Evolutionary conservation across 2,888 invertebrate genomes (phyloP).

Genomic region (Cacoxenus indagator): DNA sequence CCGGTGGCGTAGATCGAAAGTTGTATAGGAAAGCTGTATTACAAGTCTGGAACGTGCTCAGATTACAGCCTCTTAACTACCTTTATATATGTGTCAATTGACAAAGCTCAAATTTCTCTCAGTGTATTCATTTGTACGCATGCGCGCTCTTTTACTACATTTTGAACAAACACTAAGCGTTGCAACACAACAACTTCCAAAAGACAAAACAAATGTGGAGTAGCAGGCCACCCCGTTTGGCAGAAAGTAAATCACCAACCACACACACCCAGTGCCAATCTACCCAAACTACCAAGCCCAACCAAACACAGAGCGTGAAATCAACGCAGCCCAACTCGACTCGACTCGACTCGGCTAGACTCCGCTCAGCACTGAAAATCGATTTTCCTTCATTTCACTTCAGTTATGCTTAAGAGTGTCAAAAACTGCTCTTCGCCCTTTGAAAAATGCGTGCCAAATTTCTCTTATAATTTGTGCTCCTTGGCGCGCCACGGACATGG

Average conservation of each 20-base stretch:
- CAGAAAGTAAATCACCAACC: not conserved
- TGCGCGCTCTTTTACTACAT: not conserved
- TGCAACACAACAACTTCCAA: not conserved
- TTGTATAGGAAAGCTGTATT: too few relatives aligned
- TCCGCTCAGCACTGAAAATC: conserved; percentile 15
- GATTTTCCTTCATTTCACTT: conserved; percentile 22
- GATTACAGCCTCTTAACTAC: too few relatives aligned
- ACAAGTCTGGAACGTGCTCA: too few relatives aligned
- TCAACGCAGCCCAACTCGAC: not conserved
- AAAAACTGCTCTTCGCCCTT: conserved; percentile 14
- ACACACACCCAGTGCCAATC: not conserved
- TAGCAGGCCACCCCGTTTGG: not conserved
- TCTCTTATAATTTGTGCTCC: conserved; percentile 25
- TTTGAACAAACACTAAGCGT: not conserved
- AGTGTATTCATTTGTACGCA: not conserved
- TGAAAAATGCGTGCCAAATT: conserved; percentile 17
- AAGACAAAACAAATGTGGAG: not conserved
- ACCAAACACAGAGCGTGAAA: not conserved
- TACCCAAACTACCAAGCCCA: not conserved
- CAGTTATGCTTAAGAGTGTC: conserved; percentile 23
- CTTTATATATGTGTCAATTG: too few relatives aligned
- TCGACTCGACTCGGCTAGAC: too few relatives aligned
- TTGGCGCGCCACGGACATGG: not conserved
- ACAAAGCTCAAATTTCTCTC: too few relatives aligned
- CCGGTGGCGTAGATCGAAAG: too few relatives aligned